phyloP scores from a whole-genome alignment of 2,113 vertebrate species.

The Caracal caracal region DNA sequence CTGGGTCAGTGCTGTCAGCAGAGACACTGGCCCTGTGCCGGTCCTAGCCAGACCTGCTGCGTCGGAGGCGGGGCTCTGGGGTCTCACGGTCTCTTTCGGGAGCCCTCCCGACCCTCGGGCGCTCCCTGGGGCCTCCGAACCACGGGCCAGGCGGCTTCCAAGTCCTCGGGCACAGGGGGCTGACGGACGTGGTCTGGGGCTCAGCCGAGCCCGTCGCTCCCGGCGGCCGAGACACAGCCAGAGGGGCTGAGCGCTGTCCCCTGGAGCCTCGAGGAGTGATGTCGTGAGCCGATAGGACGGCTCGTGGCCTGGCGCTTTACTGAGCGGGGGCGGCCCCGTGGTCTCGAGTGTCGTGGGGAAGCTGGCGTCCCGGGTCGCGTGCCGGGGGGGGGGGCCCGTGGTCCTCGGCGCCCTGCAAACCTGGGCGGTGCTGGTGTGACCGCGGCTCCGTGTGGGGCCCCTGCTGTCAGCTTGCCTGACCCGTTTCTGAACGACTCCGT shows the following conservation, averaged over 20 bases:
- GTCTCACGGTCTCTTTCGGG: neutral
- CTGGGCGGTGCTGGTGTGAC: neutral
- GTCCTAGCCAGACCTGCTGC: neutral
- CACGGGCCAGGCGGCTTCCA: neutral
- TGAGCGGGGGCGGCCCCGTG: no score
- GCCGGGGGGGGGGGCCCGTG: accelerated
- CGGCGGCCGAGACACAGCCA: neutral
- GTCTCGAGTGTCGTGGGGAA: accelerated
- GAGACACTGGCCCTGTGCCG: neutral
- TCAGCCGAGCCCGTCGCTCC: neutral
- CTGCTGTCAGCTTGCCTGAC: neutral
- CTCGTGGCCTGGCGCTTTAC: no score
- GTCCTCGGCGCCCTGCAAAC: neutral
- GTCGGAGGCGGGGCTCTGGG: neutral
- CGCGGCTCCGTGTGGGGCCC: neutral
- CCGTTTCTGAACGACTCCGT: neutral
- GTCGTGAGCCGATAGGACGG: neutral
- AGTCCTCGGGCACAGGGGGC: neutral
- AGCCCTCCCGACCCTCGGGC: accelerated
- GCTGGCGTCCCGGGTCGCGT: accelerated
- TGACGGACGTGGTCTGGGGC: no score
- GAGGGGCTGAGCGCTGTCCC: accelerated
- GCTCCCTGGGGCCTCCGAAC: neutral
- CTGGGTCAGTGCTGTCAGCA: neutral
- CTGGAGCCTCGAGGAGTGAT: neutral